phyloP scores from a whole-genome alignment of 2,797 vertebrate species.

The Manis crassicaudata region DNA sequence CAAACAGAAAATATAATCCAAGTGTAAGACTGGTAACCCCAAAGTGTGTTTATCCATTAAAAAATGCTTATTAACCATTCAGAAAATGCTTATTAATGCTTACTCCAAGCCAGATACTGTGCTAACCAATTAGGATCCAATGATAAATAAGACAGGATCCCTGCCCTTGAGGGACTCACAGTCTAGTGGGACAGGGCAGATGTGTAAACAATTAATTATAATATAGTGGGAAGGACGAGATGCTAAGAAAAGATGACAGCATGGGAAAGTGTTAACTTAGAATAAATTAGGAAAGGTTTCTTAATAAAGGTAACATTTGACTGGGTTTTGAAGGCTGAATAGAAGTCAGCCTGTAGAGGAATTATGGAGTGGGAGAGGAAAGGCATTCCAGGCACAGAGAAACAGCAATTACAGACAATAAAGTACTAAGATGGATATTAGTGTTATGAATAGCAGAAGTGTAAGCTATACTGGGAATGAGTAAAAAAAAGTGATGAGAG shows the following conservation, averaged over 20 bases:
- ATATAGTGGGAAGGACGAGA: background rate
- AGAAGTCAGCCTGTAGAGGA: background rate
- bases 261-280: slow-evolving; percentile 5
- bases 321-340: slow-evolving; percentile 23
- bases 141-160: background rate
- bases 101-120: background rate
- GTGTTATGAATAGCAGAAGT: slow-evolving; percentile 5
- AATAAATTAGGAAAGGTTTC: background rate
- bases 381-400: background rate
- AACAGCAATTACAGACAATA: background rate
- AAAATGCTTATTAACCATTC: background rate
- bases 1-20: slow-evolving; percentile 37
- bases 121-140: background rate
- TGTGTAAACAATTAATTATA: background rate
- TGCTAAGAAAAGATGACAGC: background rate
- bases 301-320: background rate
- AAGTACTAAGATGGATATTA: background rate
- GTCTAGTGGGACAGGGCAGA: background rate
- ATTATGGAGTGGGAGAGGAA: background rate
- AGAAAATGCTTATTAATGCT: background rate
- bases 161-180: background rate
- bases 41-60: slow-evolving; percentile 9
- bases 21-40: background rate
- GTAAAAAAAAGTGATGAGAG: slow-evolving; percentile 6
- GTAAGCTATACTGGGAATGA: background rate